Percentiles rank a stretch among this genome's conserved stretches.
Conservation (phyloP, 2,797 vertebrate species). For the Glossophaga mutica region DNA sequence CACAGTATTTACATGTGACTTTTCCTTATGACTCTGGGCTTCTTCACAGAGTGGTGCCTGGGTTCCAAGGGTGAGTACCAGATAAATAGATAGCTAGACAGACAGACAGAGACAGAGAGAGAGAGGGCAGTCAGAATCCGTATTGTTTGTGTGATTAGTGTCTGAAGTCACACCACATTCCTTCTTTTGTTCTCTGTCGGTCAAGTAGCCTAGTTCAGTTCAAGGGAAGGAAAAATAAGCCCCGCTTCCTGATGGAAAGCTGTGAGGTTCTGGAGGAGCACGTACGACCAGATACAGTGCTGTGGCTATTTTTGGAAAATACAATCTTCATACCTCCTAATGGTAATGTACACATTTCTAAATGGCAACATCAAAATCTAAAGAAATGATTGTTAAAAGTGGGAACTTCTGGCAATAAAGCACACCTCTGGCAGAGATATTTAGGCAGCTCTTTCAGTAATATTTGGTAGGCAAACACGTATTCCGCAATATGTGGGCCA, state of each 20-base stretch:
- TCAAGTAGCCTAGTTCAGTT: neutral
- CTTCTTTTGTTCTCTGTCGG: neutral
- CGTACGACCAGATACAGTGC: neutral
- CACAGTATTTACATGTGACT: neutral
- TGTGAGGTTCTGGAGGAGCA: neutral
- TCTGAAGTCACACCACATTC: neutral
- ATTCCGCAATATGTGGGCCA: neutral
- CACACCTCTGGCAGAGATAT: neutral
- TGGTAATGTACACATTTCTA: neutral
- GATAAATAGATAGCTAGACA: neutral
- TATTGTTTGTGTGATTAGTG: neutral
- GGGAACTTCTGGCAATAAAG: neutral
- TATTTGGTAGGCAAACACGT: neutral
- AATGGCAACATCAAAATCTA: neutral
- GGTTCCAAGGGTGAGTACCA: neutral
- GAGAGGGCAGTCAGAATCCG: neutral
- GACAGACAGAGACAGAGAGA: neutral
- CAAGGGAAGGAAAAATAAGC: neutral
- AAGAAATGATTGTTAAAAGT: neutral
- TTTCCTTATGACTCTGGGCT: neutral
- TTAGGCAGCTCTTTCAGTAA: conserved; percentile 1
- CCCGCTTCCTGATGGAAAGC: neutral
- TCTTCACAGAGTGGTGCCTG: neutral
- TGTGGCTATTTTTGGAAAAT: conserved; percentile 8
- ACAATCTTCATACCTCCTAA: neutral